Base-by-base conservation (phyloP, 2,888 invertebrate genomes). In the Athalia rosae region DNA sequence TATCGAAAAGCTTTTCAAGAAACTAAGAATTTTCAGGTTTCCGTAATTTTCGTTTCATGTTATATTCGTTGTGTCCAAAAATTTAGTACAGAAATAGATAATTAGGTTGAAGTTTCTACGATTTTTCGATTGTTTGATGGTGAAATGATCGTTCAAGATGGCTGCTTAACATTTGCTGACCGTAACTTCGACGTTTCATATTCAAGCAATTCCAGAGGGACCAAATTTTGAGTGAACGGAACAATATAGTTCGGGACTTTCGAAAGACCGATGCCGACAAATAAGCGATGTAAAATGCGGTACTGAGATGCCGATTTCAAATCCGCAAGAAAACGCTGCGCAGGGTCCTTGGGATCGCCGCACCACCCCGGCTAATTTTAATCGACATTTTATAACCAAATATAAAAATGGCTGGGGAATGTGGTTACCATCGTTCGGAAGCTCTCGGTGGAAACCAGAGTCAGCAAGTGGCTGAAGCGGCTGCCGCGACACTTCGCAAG, bases 41-140 rank as follows among this genome's bases (percentile, higher is more conserved):
- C 28, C 28, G 2, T 28, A 28, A 28, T 28, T 28, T 28, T 28
- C 28, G 28, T 28, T 28, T 28, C 28, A 28, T 28, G 28, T 28
- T 28, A 2, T 28, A 28, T 28, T 0, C 28, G 2, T 2, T 28
- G 28, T 28, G 28, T 28, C 0, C 28, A 28, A 28, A 28, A 28
- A 28, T 28, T 28, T 28, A 6, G 15, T 58, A 2, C 28, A 28
- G 0, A 64, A 5, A 13, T 5, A 8, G 62, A 8, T 62, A 41
- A 6, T 50, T 71, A 71, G 71, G 58, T 71, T 71, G 71, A 71
- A 71, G 56, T 58, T 13, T 58, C 13, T 9, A 7, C 71, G 45
- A 71, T 58, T 13, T 71, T 15, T 56, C 45, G 0, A 9, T 28
- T 15, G 8, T n/a, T 56, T 45, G 8, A 43, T 71, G n/a, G 15